These are phyloP conservation scores for Nothura maculosa DNA, from an alignment of 2,797 vertebrate genomes.

Conservation along the genomic window DNA sequence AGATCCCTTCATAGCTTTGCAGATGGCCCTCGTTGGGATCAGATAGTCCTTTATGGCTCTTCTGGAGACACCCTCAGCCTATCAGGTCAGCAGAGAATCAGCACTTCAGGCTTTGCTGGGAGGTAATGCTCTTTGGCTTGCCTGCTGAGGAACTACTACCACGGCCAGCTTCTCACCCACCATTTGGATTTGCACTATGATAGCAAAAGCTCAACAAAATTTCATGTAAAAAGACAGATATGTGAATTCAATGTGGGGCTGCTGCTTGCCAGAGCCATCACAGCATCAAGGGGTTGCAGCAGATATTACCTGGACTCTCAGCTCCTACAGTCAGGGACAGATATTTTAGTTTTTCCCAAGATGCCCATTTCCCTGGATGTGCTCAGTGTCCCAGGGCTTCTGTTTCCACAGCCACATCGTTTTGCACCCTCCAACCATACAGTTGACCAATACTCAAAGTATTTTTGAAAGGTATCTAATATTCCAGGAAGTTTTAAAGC, in stretches of 20 bases:
- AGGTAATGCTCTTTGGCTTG: not conserved
- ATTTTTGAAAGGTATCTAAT: not conserved
- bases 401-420: not conserved
- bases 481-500: not conserved
- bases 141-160: not conserved
- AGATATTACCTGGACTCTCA: not conserved
- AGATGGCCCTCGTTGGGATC: not conserved
- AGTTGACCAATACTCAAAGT: not conserved
- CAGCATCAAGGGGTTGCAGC: not conserved
- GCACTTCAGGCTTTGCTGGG: not conserved
- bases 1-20: slow-evolving; percentile 46
- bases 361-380: not conserved
- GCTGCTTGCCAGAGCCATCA: not conserved
- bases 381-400: not conserved
- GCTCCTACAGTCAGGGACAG: not conserved
- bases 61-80: not conserved
- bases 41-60: not conserved
- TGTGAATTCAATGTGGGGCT: fast-evolving
- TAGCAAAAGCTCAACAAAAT: not conserved
- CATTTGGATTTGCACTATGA: not conserved
- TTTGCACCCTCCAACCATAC: fast-evolving
- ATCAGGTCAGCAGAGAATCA: not conserved
- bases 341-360: not conserved
- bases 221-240: not conserved
- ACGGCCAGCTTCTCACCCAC: no score